Evolutionary conservation across 1,140 invertebrate species (phyloP).

Genomic region (Saccostrea cuccullata): DNA sequence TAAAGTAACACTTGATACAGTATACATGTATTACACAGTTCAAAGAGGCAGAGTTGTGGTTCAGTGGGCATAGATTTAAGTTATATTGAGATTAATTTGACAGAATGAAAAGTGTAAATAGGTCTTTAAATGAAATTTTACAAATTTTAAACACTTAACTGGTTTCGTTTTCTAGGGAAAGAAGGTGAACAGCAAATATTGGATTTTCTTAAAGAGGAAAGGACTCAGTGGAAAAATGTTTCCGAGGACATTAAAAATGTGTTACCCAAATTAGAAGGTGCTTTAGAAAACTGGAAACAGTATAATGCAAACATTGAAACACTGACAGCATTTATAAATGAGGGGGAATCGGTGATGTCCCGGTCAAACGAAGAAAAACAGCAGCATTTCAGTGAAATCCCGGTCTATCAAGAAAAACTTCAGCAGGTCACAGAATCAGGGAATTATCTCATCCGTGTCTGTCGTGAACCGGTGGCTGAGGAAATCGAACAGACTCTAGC

Average conservation of each 20-base stretch:
- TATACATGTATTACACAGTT: too few species aligned
- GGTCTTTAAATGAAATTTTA: too few species aligned
- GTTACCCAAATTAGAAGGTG: conserved; percentile 91
- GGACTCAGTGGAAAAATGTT: conserved; percentile 92
- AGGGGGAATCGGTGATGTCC: conserved; percentile 87
- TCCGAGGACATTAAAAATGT: conserved; percentile 93
- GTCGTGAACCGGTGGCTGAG: conserved; percentile 87
- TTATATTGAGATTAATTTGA: too few species aligned
- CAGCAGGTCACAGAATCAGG: conserved; percentile 90
- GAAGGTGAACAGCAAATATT: conserved; percentile 89
- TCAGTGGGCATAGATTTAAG: too few species aligned
- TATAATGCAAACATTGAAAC: conserved; percentile 87
- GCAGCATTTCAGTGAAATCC: conserved; percentile 90
- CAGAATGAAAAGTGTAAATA: too few species aligned
- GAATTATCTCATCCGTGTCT: conserved; percentile 92
- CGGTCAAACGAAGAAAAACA: conserved; percentile 87
- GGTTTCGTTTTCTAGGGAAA: conserved; percentile 80
- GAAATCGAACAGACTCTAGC: conserved; percentile 88
- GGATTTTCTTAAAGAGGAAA: conserved; percentile 90
- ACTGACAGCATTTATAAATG: conserved; percentile 88
- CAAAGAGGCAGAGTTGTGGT: too few species aligned
- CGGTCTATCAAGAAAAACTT: conserved; percentile 92
- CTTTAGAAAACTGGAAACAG: conserved; percentile 91
- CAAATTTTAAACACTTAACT: not conserved
- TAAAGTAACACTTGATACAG: too few species aligned